Evolutionary conservation across 1,140 invertebrate species (phyloP).

Genomic region (Trissolcus basalis): DNA sequence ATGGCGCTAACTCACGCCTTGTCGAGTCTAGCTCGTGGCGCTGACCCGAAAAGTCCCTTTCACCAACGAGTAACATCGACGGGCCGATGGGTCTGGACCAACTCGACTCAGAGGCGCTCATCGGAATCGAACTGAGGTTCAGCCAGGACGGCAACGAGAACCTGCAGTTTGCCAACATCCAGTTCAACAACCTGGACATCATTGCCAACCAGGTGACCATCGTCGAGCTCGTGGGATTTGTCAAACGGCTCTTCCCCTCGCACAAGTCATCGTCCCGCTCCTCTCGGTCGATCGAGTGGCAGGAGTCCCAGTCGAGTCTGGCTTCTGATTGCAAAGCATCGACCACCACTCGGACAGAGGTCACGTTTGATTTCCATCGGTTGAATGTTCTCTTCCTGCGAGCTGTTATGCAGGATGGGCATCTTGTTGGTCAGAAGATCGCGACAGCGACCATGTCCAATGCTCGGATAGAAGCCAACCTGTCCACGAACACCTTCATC

Average conservation of each 20-base stretch:
- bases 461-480: slow-evolving; percentile 91
- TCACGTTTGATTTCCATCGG: slow-evolving; percentile 94
- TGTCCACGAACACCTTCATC: slow-evolving; percentile 81
- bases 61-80: slow-evolving; percentile 64
- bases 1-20: slow-evolving; percentile 79
- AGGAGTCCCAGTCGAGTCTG: slow-evolving; percentile 66
- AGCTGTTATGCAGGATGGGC: slow-evolving; percentile 84
- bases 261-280: slow-evolving; percentile 71
- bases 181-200: slow-evolving; percentile 96
- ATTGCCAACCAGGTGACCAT: slow-evolving; percentile 98
- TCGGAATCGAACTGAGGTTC: slow-evolving; percentile 87
- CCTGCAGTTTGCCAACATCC: slow-evolving; percentile 87
- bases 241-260: slow-evolving; percentile 82
- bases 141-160: slow-evolving; percentile 81
- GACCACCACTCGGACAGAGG: slow-evolving; percentile 79
- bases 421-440: slow-evolving; percentile 88
- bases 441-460: slow-evolving; percentile 94
- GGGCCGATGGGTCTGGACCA: slow-evolving; percentile 70
- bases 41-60: slow-evolving; percentile 64
- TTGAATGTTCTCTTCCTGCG: slow-evolving; percentile 91
- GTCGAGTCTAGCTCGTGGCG: slow-evolving; percentile 67
- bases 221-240: slow-evolving; percentile 92
- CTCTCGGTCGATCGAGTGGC: slow-evolving; percentile 59
- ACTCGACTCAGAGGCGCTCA: slow-evolving; percentile 88
- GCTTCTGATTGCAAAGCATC: slow-evolving; percentile 56